A percentile compares a stretch with the other conserved stretches of the same genome.
phyloP scores from a whole-genome alignment of 2,888 invertebrate genomes.

The Palloptera scutellata region DNA sequence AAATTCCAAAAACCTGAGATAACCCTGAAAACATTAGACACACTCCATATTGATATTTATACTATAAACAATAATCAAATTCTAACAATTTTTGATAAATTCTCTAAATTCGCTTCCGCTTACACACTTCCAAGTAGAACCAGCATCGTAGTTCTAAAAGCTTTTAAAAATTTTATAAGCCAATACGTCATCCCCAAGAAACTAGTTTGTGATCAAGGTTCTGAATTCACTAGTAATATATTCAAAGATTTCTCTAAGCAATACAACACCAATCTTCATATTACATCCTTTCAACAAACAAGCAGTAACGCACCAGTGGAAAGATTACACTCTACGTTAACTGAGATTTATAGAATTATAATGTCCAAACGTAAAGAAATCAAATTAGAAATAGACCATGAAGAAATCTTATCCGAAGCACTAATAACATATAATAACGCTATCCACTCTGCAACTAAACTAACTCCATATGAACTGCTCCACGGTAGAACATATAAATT shows the following conservation, averaged over 20 bases:
- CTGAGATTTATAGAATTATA: slow-evolving; percentile 26
- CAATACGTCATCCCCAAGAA: slow-evolving; percentile 34
- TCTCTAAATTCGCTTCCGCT: slow-evolving; percentile 34
- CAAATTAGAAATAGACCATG: slow-evolving; percentile 22
- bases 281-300: slow-evolving; percentile 36
- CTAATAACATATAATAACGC: slow-evolving; percentile 24
- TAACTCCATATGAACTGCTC: slow-evolving; percentile 19
- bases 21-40: slow-evolving; percentile 33
- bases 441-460: slow-evolving; percentile 17
- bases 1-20: slow-evolving; percentile 34
- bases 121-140: slow-evolving; percentile 32
- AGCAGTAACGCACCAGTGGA: slow-evolving; percentile 22
- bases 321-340: slow-evolving; percentile 28
- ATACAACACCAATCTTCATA: slow-evolving; percentile 30
- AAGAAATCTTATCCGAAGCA: slow-evolving; percentile 24
- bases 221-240: too few species aligned
- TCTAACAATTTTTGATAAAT: slow-evolving; percentile 36
- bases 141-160: slow-evolving; percentile 34
- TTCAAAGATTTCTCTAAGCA: slow-evolving; percentile 34
- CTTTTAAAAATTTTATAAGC: slow-evolving; percentile 32
- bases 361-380: slow-evolving; percentile 12
- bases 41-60: slow-evolving; percentile 38
- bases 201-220: slow-evolving; percentile 30
- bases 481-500: slow-evolving; percentile 19
- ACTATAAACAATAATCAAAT: slow-evolving; percentile 32